A percentile compares a stretch with the other conserved stretches of the same genome.
Conservation (phyloP, 1,140 invertebrate species). For the Ceratoteleas bidentatus region DNA sequence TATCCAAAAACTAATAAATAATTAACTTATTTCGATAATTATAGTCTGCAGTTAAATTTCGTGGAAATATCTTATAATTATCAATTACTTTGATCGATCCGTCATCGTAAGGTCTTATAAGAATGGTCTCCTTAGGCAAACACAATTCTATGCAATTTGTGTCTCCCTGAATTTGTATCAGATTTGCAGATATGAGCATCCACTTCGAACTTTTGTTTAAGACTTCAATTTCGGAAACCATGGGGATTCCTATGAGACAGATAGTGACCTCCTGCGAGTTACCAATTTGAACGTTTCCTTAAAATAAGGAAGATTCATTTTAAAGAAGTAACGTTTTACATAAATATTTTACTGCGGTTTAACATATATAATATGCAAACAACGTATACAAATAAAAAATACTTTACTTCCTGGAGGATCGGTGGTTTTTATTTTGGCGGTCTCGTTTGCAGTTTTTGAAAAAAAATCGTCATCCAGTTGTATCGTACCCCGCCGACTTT, state of each 20-base stretch:
- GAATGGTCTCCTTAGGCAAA: constrained; percentile 64
- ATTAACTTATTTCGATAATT: too few species aligned
- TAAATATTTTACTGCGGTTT: neutral
- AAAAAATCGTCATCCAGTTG: too few species aligned
- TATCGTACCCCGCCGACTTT: too few species aligned
- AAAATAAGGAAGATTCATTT: constrained; percentile 13
- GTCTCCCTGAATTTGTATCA: constrained; percentile 68
- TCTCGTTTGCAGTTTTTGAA: too few species aligned
- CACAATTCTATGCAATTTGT: constrained; percentile 68
- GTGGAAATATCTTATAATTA: neutral
- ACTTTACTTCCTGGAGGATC: too few species aligned
- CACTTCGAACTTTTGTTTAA: constrained; percentile 74
- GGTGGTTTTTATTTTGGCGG: too few species aligned
- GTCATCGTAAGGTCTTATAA: constrained; percentile 70
- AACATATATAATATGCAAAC: neutral
- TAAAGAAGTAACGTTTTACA: constrained; percentile 1
- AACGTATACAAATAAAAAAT: neutral
- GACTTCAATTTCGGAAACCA: constrained; percentile 72
- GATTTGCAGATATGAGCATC: constrained; percentile 70
- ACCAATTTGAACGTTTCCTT: constrained; percentile 66
- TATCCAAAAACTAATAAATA: too few species aligned
- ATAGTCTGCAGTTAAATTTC: neutral
- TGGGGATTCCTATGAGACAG: constrained; percentile 72
- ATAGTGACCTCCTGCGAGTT: constrained; percentile 71
- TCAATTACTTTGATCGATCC: constrained; percentile 67